Base-by-base conservation (phyloP, 64 coral and sea anemone species). In the Montipora sp. region DNA sequence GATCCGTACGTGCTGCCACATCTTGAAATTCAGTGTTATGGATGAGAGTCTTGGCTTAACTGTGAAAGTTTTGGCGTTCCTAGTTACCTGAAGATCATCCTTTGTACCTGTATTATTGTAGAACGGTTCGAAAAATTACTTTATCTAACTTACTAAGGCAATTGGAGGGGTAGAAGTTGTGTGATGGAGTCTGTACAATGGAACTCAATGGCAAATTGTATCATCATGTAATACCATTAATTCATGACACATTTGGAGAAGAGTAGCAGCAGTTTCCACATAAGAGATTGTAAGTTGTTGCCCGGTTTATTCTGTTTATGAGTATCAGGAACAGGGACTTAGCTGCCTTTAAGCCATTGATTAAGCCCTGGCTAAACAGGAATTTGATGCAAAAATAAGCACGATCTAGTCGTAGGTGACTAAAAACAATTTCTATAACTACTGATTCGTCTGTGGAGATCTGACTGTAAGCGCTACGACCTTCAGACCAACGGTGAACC, bases 11-110 rank as follows among this genome's bases (percentile, higher is more conserved):
- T 87, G 1, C 67, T 87, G 55, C 84, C 84, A 74, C 3, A 87
- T 43, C 58, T 87, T 4, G 84, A 24, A 24, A 24, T 24, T 24
- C n/a, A n/a, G n/a, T n/a, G 24, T 24, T 51, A 68, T 89, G 14
- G 87, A 89, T 78, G 74, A 89, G 18, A 89, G 87, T 75, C 74
- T 63, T 7, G 4, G 73, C 2, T 89, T 89, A 45, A 89, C 87
- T 23, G 75, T 90, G 58, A 90, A 47, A 47, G 55, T 80, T 1
- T 80, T 67, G 69, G 24, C 23, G 88, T 3, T 77, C 55, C 10
- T 90, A n/a, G 49, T 19, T 90, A 48, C 20, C 59, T 2, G 89
- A 90, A 47, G 79, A 90, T 81, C 89, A 90, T 70, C 45, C 24
- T 50, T 8, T 89, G 24, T 89, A 89, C 75, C 53, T 89, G 18